Evolutionary conservation across 2,797 vertebrate genomes (phyloP).

Genomic region (Gambelia wislizenii): DNA sequence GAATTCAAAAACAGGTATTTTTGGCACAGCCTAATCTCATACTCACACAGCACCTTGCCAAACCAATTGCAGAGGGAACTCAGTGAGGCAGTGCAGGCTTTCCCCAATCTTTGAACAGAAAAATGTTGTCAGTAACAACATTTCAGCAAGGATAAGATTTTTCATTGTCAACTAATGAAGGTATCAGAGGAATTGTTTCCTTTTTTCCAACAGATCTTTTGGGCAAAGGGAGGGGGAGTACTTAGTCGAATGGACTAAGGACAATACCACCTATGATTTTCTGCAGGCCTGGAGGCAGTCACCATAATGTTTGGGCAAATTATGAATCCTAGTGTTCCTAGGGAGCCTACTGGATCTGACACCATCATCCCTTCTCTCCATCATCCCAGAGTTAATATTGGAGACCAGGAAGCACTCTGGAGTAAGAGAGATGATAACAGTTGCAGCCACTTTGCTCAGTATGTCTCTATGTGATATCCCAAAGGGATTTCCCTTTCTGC

Average conservation of each 20-base stretch:
- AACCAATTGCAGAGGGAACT: background rate
- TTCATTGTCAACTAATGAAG: background rate
- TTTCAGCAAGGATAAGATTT: background rate
- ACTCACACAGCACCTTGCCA: background rate
- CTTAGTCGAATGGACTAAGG: background rate
- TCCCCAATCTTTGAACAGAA: background rate
- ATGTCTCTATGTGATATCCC: background rate
- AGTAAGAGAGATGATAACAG: background rate
- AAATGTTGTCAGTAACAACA: background rate
- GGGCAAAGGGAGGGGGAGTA: background rate
- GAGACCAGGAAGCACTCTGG: background rate
- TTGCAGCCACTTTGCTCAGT: background rate
- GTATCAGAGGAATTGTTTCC: background rate
- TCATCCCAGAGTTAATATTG: background rate
- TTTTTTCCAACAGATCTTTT: background rate
- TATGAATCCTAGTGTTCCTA: background rate
- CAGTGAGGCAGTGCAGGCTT: constrained; percentile 10
- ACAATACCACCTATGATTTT: background rate
- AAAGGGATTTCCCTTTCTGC: background rate
- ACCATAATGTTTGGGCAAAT: background rate
- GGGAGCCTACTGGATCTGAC: background rate
- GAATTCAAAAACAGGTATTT: constrained; percentile 23
- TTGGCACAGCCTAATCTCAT: constrained; percentile 4
- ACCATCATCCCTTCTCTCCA: background rate
- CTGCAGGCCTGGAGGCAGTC: background rate